Evolutionary conservation across 2,888 invertebrate species (phyloP), one percentile per base, ranked within the genome.

Genomic region (Thereva unica): DNA sequence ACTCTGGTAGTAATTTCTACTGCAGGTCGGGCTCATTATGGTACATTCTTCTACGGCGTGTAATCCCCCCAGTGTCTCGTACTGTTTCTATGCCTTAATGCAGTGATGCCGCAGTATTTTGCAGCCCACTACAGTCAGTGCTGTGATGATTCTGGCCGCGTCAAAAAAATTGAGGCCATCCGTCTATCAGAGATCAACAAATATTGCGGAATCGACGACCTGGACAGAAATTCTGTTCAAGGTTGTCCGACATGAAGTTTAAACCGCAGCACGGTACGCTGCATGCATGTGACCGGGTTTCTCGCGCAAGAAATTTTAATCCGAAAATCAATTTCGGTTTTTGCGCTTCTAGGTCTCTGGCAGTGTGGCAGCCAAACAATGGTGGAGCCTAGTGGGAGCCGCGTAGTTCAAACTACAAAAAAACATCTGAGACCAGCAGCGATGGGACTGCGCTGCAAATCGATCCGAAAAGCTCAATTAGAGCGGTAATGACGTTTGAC

Each of bases 151-250:
- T 23, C 23, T 23, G 23, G 23, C 23, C 23, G 23, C 23, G 23
- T 23, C 23, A 23, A 23, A 23, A 23, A 23, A 23, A 23, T 23
- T 23, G 23, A 23, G 23, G 23, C 23, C 23, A 23, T 2, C 23
- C 23, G 23, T 23, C 23, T 23, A 23, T 23, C 23, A 34, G 7
- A 35, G 35, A 56, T 12, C 23, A 34, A 44, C 42, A 56, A 23
- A 35, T 12, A 56, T 23, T 42, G 38, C 23, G 55, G 6, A 40
- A 55, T 37, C 40, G 12, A 42, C 45, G 35, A 10, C 35, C 38
- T 37, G 47, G 47, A 47, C 57, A 37, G 57, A 47, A 59, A 59
- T 59, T 47, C 47, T 59, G 57, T 59, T 47, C 57, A 59, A 59
- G 57, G 57, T 59, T 59, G 47, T 47, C 37, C 47, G 37, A 35